These are phyloP conservation scores for Falcunculus frontatus DNA, from an alignment of 2,113 vertebrate species.

Conservation along the genomic window DNA sequence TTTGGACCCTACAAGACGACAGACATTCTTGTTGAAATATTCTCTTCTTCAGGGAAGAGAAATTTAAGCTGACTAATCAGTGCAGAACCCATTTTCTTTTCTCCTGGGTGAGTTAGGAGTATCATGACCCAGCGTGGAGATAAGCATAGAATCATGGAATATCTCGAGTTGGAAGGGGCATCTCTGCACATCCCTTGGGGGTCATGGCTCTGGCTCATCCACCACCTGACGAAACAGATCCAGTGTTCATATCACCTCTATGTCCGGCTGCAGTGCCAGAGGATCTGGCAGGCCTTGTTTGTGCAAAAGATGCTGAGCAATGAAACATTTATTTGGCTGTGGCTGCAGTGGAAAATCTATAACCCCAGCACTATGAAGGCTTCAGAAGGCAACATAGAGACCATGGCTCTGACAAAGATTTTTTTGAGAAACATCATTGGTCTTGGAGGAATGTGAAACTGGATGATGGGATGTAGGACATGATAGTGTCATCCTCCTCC, in stretches of 20 bases:
- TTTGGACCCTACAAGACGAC: neutral
- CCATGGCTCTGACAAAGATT: neutral
- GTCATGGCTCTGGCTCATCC: neutral
- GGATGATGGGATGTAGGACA: neutral
- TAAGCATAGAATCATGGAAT: neutral
- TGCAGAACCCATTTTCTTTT: neutral
- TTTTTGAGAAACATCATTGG: neutral
- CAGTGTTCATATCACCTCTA: neutral
- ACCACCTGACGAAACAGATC: neutral
- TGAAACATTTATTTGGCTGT: neutral
- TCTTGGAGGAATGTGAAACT: neutral
- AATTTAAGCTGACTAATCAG: neutral
- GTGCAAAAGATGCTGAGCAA: neutral
- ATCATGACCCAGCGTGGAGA: neutral
- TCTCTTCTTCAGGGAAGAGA: neutral
- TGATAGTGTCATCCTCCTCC: neutral
- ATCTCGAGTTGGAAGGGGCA: neutral
- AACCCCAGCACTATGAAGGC: neutral
- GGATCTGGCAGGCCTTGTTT: neutral
- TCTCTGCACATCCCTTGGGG: fast-evolving
- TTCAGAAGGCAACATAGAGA: neutral
- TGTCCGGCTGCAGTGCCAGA: neutral
- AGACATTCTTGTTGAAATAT: neutral
- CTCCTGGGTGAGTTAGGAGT: neutral
- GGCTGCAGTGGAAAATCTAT: neutral